A percentile compares a stretch with the other conserved stretches of the same genome.
phyloP scores from a whole-genome alignment of 2,797 vertebrate species.

The Oreochromis mossambicus region DNA sequence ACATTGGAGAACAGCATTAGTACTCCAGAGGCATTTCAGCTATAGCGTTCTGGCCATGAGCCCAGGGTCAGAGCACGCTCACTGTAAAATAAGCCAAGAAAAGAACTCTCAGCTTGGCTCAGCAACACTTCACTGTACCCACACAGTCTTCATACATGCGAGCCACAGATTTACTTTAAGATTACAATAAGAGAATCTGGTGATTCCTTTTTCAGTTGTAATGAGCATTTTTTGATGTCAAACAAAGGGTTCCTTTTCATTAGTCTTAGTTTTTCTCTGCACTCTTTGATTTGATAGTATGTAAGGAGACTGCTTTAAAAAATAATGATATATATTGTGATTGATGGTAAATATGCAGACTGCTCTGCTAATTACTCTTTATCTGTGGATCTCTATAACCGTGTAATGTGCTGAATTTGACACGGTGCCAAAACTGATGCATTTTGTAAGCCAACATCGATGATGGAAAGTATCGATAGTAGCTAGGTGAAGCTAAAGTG shows the following conservation, averaged over 20 bases:
- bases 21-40: constrained; percentile 14
- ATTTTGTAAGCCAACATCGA: background rate
- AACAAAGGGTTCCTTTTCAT: background rate
- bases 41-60: background rate
- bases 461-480: background rate
- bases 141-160: background rate
- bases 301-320: background rate
- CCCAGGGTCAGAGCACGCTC: background rate
- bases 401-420: background rate
- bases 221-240: background rate
- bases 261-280: background rate
- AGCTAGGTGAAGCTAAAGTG: background rate
- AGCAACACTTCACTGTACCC: background rate
- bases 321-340: background rate
- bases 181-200: background rate
- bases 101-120: background rate
- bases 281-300: background rate
- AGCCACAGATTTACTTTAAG: background rate
- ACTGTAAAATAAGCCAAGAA: constrained; percentile 4
- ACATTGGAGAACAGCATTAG: background rate
- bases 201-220: background rate
- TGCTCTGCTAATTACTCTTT: background rate
- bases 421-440: background rate
- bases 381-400: background rate
- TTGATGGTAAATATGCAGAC: background rate